A percentile compares a stretch with the other conserved stretches of the same genome.
phyloP scores from a whole-genome alignment of 2,888 invertebrate genomes.

The Drosophila neutralis region DNA sequence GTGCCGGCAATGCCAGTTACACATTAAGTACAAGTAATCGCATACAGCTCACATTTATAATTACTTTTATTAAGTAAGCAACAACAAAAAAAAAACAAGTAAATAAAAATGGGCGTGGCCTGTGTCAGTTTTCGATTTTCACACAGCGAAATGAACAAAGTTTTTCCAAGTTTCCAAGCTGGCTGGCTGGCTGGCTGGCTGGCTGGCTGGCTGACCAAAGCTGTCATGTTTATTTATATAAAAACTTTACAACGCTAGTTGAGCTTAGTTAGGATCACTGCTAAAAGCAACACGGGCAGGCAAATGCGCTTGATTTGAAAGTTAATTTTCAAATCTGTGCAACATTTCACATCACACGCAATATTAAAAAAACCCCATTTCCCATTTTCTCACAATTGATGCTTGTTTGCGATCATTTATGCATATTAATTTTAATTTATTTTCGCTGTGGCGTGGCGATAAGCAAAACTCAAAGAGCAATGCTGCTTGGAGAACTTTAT shows the following conservation, averaged over 20 bases:
- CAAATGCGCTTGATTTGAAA: slow-evolving; percentile 5
- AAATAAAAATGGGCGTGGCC: slow-evolving; percentile 12
- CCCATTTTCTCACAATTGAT: neutral
- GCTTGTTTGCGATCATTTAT: neutral
- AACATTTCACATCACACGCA: neutral
- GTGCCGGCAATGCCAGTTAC: neutral
- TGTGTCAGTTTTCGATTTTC: slow-evolving; percentile 14
- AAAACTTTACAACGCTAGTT: slow-evolving; percentile 39
- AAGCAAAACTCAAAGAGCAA: neutral
- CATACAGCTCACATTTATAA: slow-evolving; percentile 37
- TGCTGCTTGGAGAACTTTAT: neutral
- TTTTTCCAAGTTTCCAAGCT: slow-evolving; percentile 24
- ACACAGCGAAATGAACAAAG: slow-evolving; percentile 50
- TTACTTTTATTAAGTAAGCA: slow-evolving; percentile 45
- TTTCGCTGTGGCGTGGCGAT: neutral
- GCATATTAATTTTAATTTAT: neutral
- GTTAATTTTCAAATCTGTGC: neutral
- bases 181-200: neutral
- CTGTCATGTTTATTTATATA: slow-evolving; percentile 45
- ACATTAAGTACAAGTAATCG: slow-evolving; percentile 14
- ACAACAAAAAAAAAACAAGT: neutral
- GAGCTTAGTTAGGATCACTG: slow-evolving; percentile 27
- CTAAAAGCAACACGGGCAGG: slow-evolving; percentile 17
- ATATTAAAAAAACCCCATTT: neutral
- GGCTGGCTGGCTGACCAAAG: slow-evolving; percentile 9